Evolutionary conservation across 1,140 invertebrate genomes (phyloP), one percentile per base, ranked within the genome.

Genomic region (Drosophila tsacasi): DNA sequence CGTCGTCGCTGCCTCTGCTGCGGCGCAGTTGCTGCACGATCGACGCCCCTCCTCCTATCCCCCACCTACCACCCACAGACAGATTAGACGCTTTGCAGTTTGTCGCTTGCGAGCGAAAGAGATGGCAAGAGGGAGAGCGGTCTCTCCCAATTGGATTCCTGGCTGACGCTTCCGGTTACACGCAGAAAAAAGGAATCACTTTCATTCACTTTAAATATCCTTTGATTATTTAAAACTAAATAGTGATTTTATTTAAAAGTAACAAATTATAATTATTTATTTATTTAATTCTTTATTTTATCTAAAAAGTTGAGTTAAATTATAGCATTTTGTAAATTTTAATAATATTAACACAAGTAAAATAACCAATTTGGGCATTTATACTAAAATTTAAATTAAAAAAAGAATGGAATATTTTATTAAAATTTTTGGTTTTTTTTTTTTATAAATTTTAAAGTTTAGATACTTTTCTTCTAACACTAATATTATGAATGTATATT

Each of bases 1-100:
- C 30, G 52, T 37, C 32, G 52, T 17, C 52, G 19, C 19, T 37
- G 32, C 32, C 64, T 63, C 44, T 52, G 64, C 37, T 7, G 54
- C 67, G 52, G 35, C 68, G 23, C 55, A 42, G 69, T 27, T 39
- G 69, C 69, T 40, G 69, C 69, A 73, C 55, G 69, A 73, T 73
- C 69, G 30, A 32, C 67, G 37, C 66, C 27, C 44, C 63, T 37
- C 5, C 25, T 9, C 5, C 25, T 17, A n/a, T 15, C 35, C 19
- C 49, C 67, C 39, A 44, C 44, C 67, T 30, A 15, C 52, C 52
- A 55, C 52, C 52, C 52, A 55, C 52, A 37, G 32, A 17, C 32
- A 55, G 67, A 71, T 71, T 71, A 71, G 67, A 71, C 63, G 66
- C 62, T 69, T 54, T 55, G 67, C 67, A 46, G 62, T 21, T 71